These are phyloP conservation scores for Musca vetustissima DNA, from an alignment of 1,140 invertebrate genomes.

Conservation along the genomic window DNA sequence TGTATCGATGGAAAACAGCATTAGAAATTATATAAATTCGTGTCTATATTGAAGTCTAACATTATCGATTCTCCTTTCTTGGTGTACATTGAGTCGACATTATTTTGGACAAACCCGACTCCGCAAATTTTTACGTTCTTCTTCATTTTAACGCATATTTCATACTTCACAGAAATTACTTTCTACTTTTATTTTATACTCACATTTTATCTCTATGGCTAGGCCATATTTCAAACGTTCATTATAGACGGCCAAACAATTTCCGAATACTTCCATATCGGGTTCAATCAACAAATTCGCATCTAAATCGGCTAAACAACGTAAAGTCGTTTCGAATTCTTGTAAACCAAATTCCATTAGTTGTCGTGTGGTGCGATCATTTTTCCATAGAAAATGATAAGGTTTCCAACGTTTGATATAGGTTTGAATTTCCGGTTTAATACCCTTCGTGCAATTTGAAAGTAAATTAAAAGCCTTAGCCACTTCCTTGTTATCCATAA, in stretches of 20 bases:
- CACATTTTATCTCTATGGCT: slow-evolving; percentile 81
- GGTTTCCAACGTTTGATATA: slow-evolving; percentile 82
- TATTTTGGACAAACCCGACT: too few relatives aligned
- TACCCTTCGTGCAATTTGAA: slow-evolving; percentile 77
- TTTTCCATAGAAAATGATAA: slow-evolving; percentile 87
- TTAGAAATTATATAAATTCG: too few relatives aligned
- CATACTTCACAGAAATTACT: slow-evolving; percentile 25
- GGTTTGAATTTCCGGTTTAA: slow-evolving; percentile 67
- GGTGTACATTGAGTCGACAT: too few relatives aligned
- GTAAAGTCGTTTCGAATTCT: slow-evolving; percentile 80
- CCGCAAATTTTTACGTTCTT: too few relatives aligned
- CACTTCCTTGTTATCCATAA: slow-evolving; percentile 94
- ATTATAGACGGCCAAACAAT: slow-evolving; percentile 71
- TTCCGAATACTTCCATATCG: slow-evolving; percentile 69
- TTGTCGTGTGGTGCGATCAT: slow-evolving; percentile 76
- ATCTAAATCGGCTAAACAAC: slow-evolving; percentile 80
- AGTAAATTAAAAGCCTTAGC: slow-evolving; percentile 82
- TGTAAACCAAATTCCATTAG: slow-evolving; percentile 73
- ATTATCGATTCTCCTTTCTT: too few relatives aligned
- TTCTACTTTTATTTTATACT: slow-evolving; percentile 36
- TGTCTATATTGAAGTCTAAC: too few relatives aligned
- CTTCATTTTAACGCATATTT: too few relatives aligned
- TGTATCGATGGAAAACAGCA: too few relatives aligned
- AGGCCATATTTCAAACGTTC: slow-evolving; percentile 87
- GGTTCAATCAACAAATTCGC: slow-evolving; percentile 62